Conservation (phyloP, 1,140 invertebrate genomes). For the Drosophila yakuba region DNA sequence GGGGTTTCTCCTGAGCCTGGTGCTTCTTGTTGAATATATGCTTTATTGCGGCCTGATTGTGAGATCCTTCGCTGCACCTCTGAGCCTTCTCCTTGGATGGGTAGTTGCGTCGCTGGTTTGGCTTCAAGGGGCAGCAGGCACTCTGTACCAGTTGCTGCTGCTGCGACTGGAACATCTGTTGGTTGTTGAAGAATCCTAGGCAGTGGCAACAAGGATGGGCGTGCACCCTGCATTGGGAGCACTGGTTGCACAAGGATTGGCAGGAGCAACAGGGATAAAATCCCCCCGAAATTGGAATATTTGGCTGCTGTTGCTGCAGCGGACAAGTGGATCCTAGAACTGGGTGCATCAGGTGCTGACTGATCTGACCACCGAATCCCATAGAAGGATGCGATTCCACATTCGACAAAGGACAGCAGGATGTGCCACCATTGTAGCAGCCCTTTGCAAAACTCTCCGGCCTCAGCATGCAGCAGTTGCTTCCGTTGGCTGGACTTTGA, state of each 20-base stretch:
- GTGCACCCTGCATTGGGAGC: conserved; percentile 4
- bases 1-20: too few relatives aligned
- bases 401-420: conserved; percentile 1
- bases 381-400: conserved; percentile 5
- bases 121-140: background rate
- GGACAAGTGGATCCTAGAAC: background rate
- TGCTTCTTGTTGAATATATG: background rate
- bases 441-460: background rate
- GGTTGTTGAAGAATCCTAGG: conserved; percentile 6
- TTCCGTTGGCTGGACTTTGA: conserved; percentile 5
- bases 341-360: conserved; percentile 1
- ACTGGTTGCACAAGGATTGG: background rate
- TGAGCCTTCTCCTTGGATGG: background rate
- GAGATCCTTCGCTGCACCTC: background rate
- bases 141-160: background rate
- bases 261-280: conserved; percentile 1
- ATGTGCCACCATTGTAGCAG: conserved; percentile 1
- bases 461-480: conserved; percentile 23
- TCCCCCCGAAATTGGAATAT: background rate
- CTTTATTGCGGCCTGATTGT: background rate
- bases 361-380: conserved; percentile 3
- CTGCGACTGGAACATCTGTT: background rate
- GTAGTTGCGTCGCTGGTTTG: background rate
- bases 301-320: conserved; percentile 1
- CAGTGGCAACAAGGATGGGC: conserved; percentile 12